Evolutionary conservation across 1,140 invertebrate genomes (phyloP), one percentile per base, ranked within the genome.

Genomic region (Brachionus paranguensis): DNA sequence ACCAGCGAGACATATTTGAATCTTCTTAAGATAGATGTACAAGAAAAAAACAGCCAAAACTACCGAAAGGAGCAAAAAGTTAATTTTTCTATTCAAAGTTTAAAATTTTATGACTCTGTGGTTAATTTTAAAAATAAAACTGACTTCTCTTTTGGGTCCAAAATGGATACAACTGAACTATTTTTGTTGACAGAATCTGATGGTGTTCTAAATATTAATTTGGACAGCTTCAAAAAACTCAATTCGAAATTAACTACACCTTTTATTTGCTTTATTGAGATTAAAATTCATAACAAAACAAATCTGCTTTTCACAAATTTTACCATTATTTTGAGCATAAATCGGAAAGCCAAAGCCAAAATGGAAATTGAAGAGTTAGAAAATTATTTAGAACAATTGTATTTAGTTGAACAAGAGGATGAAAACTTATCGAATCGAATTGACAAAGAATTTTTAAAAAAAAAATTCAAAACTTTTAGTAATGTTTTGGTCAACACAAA

Each of bases 401-500:
- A 68, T 72, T 72, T 43, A 72, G 17, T 41, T 72, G 33, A 43
- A 41, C 11, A 14, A 37, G 43, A 20, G 4, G n/a, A n/a, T 12
- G 8, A 43, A n/a, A 10, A 17, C n/a, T 17, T 43, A 12, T 33
- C 27, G 3, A 41, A 72, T 41, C 37, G 17, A 17, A 17, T 20
- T 17, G 68, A 72, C 11, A 47, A 47, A 33, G 10, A 47, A 14
- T 76, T 76, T 76, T 50, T 76, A 0, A 47, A 53, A 50, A 17
- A 76, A 76, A 76, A 76, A 47, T 76, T 47, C 4, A 76, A 76
- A 50, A 53, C 41, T 27, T 53, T 76, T 27, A 45, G 72, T 14
- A 24, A 37, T 76, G 45, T 37, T 53, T 29, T 76, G 11, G 41
- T 76, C 10, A 50, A 47, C 2, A 27, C 41, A 20, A 45, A 76